phyloP scores from a whole-genome alignment of 92 coral and sea anemone species.

The Epizoanthus ramosus region DNA sequence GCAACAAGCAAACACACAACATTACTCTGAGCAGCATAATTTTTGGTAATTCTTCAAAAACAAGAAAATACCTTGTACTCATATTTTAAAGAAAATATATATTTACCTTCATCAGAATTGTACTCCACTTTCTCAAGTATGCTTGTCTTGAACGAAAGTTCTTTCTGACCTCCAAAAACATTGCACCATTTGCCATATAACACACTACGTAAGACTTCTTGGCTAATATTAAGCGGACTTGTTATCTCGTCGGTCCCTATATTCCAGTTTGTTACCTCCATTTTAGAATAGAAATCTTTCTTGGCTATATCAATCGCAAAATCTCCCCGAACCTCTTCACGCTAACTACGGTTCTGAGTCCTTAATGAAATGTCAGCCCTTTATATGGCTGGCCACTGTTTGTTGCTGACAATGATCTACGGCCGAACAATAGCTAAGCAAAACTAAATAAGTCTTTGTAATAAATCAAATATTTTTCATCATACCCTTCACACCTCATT shows the following conservation, averaged over 20 bases:
- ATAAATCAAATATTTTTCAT: constrained; percentile 99
- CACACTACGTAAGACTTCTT: constrained; percentile 95
- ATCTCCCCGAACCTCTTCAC: constrained; percentile 70
- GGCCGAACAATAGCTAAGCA: constrained; percentile 91
- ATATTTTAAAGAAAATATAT: too few species aligned
- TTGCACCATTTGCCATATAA: constrained; percentile 99
- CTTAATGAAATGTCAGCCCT: constrained; percentile 75
- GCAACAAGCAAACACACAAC: constrained; percentile 6
- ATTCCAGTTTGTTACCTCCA: constrained; percentile 48
- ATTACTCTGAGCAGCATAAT: not conserved
- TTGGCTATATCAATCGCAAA: constrained; percentile 26
- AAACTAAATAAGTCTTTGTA: constrained; percentile 99
- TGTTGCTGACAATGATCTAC: constrained; percentile 92
- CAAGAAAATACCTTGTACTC: too few species aligned
- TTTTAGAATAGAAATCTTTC: constrained; percentile 19
- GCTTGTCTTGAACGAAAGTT: constrained; percentile 90
- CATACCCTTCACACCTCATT: constrained; percentile 97
- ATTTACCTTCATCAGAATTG: constrained; percentile 91
- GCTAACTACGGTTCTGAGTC: constrained; percentile 63
- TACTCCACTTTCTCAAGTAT: constrained; percentile 90
- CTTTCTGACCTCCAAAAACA: constrained; percentile 96
- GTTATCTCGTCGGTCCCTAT: constrained; percentile 39
- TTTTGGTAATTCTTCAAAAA: not conserved
- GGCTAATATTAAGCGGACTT: constrained; percentile 85
- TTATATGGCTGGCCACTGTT: constrained; percentile 76